Conservation (phyloP, 2,113 vertebrate genomes). For the Lathamus discolor region DNA sequence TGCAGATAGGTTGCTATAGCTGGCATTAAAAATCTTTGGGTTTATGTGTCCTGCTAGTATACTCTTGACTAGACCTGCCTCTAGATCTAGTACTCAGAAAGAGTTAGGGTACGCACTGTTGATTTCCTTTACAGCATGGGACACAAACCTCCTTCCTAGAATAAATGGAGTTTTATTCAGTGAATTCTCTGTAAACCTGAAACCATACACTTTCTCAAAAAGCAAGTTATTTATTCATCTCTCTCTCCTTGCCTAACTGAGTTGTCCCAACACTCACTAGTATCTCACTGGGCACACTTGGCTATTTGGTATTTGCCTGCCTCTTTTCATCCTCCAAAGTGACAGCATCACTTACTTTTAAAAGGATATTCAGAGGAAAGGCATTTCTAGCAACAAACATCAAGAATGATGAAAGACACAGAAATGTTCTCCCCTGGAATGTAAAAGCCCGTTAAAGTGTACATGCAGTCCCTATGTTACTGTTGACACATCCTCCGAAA, state of each 20-base stretch:
- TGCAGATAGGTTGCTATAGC: background rate
- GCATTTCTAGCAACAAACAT: background rate
- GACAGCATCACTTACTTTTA: background rate
- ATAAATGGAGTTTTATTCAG: background rate
- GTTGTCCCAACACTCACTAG: background rate
- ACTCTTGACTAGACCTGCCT: background rate
- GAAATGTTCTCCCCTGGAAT: background rate
- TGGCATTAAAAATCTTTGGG: background rate
- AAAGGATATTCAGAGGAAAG: background rate
- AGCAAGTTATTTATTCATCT: background rate
- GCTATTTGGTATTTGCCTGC: background rate
- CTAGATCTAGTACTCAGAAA: background rate
- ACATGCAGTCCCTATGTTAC: background rate
- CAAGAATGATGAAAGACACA: background rate
- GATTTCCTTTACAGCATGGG: background rate
- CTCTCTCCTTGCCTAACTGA: background rate
- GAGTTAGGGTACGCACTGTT: background rate
- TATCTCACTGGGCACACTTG: background rate
- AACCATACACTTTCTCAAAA: background rate
- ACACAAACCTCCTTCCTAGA: background rate
- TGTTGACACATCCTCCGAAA: background rate
- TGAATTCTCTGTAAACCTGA: background rate
- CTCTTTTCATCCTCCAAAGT: background rate
- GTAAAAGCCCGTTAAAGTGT: background rate
- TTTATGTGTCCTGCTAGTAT: background rate